Conservation (phyloP, 2,797 vertebrate genomes). For the Dendrocincla tyrannina region DNA sequence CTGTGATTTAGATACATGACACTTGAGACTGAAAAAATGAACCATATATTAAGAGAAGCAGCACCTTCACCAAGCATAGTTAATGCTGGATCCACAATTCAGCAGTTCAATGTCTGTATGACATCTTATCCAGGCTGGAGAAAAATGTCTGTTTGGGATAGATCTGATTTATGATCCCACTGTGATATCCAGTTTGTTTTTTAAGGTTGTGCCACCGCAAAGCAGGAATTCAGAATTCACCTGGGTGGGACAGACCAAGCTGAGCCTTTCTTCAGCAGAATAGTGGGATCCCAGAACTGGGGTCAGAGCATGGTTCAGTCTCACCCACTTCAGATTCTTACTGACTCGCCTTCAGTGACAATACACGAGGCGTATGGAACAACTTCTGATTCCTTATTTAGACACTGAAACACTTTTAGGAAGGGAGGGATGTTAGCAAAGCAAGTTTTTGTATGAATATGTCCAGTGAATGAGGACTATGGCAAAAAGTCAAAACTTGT, state of each 20-base stretch:
- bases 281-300: background rate
- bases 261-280: background rate
- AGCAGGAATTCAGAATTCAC: background rate
- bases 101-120: background rate
- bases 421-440: background rate
- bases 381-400: background rate
- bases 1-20: rapidly evolving
- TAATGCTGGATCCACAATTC: background rate
- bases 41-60: rapidly evolving
- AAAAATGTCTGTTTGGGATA: background rate
- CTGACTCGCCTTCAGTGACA: background rate
- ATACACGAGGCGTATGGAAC: background rate
- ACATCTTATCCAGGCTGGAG: background rate
- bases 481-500: background rate
- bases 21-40: background rate
- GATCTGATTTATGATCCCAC: background rate
- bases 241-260: background rate
- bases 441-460: background rate
- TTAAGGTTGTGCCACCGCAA: background rate
- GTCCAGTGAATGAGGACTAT: background rate
- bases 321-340: background rate
- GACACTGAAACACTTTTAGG: background rate
- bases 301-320: rapidly evolving
- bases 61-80: background rate
- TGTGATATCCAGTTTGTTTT: background rate